Conservation (phyloP, 2,113 vertebrate species). For the Protobothrops flavoviridis region DNA sequence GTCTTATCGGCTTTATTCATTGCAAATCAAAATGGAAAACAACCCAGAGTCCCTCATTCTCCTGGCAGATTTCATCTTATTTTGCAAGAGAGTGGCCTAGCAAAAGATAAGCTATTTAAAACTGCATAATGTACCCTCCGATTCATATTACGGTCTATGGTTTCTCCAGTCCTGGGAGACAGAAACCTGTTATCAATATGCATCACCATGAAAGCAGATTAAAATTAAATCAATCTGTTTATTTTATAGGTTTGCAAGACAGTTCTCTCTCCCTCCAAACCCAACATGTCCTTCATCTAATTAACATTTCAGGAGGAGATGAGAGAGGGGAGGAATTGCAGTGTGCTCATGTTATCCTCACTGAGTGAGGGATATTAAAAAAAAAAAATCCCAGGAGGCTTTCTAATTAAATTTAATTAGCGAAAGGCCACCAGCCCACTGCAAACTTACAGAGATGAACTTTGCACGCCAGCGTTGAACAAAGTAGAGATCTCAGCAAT, state of each 20-base stretch:
- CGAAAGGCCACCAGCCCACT: constrained; percentile 45
- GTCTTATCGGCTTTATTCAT: constrained; percentile 57
- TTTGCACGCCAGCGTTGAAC: constrained; percentile 15
- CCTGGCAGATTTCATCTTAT: constrained; percentile 58
- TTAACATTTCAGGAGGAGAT: constrained; percentile 66
- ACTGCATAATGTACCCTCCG: constrained; percentile 67
- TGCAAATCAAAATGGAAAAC: constrained; percentile 62
- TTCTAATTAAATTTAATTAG: constrained; percentile 66
- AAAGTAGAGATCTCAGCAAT: not conserved
- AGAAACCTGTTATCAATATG: constrained; percentile 69
- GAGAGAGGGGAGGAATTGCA: constrained; percentile 7
- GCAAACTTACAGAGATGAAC: constrained; percentile 23
- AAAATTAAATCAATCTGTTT: constrained; percentile 80
- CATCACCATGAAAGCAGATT: constrained; percentile 71
- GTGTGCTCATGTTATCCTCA: constrained; percentile 35
- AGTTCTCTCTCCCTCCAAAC: constrained; percentile 50
- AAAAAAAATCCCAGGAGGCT: constrained; percentile 50
- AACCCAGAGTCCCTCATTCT: constrained; percentile 57
- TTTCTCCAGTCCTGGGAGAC: constrained; percentile 65
- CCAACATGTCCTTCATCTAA: constrained; percentile 63
- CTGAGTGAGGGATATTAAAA: constrained; percentile 58
- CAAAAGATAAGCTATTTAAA: constrained; percentile 70
- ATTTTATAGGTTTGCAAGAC: constrained; percentile 62
- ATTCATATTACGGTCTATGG: constrained; percentile 68
- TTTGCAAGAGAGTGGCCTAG: constrained; percentile 59